Base-by-base conservation (phyloP, 2,888 invertebrate genomes). In the Drosophila mettleri region DNA sequence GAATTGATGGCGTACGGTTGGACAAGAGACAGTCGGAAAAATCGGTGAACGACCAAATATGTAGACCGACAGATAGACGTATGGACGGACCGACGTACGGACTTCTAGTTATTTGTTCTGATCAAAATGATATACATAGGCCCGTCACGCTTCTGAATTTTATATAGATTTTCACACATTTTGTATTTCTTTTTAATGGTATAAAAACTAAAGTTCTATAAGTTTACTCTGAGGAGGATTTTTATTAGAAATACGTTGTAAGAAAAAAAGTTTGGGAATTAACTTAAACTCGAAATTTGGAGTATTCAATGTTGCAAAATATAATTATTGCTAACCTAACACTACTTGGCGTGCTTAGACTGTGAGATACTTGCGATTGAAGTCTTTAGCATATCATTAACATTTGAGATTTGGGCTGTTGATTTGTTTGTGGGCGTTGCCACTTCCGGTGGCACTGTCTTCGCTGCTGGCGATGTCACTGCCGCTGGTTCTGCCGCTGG, bases 371-470 rank as follows among this genome's bases (percentile, higher is more conserved):
- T 53, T 9, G 10, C 33, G 18, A 59, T 46, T 10, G 22, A 69
- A 22, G 38, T 45, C 29, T 58, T 45, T 41, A 59, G 63, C 58
- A 66, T 52, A 41, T 78, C 63, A 79, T 79, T 68, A 59, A 75
- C 79, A 69, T 75, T 79, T 65, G 69, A 62, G 65, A 75, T 60
- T 67, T 12, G 31, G 34, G 59, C 24, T 31, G 58, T 49, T 39
- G 22, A 39, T 57, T 48, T 57, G 29, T 8, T 7, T 7, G 14
- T 22, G 3, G 41, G 43, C 5, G 9, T 7, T 24, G 22, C 24
- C 9, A n/a, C n/a, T 43, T 5, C n/a, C 2, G n/a, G n/a, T n/a
- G 43, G n/a, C n/a, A n/a, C n/a, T 24, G 8, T 7, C 12, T 20
- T 39, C 6, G 38, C 18, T 1, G 22, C 22, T 22, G 41, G 14